A percentile compares a stretch with the other conserved stretches of the same genome.
Conservation (phyloP, 2,797 vertebrate genomes). For the Apogon hyalosoma region DNA sequence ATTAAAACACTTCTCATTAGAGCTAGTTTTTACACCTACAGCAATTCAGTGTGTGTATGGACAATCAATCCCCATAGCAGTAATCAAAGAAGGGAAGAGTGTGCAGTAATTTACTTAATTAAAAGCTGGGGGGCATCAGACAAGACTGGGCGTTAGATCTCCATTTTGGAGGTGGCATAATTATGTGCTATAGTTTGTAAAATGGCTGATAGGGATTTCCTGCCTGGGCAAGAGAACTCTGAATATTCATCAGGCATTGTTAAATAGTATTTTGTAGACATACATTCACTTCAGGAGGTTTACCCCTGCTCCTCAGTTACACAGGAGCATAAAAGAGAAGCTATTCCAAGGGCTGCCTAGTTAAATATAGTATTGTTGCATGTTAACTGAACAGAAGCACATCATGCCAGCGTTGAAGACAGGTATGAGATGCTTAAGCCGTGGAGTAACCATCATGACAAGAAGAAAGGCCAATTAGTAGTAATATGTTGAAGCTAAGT, state of each 20-base stretch:
- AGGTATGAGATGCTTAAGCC: slow-evolving; percentile 39
- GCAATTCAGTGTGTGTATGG: slow-evolving; percentile 53
- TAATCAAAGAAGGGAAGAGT: slow-evolving; percentile 82
- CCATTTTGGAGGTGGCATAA: slow-evolving; percentile 81
- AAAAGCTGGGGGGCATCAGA: slow-evolving; percentile 84
- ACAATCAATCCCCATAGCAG: slow-evolving; percentile 80
- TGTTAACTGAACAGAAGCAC: slow-evolving; percentile 33
- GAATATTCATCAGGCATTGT: slow-evolving; percentile 86
- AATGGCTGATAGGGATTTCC: slow-evolving; percentile 80
- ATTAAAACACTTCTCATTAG: slow-evolving; percentile 62
- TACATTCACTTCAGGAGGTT: slow-evolving; percentile 69
- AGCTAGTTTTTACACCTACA: slow-evolving; percentile 65
- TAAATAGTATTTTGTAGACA: slow-evolving; percentile 81
- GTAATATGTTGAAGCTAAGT: slow-evolving; percentile 68
- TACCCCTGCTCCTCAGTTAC: slow-evolving; percentile 57
- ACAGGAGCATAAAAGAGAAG: slow-evolving; percentile 56
- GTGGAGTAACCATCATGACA: slow-evolving; percentile 35
- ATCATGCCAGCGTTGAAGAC: slow-evolving; percentile 37
- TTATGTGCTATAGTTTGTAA: slow-evolving; percentile 78
- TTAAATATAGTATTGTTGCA: slow-evolving; percentile 30
- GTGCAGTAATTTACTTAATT: slow-evolving; percentile 86
- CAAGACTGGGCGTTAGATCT: slow-evolving; percentile 71
- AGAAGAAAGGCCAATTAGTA: slow-evolving; percentile 55
- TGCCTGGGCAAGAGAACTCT: slow-evolving; percentile 58
- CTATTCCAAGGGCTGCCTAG: slow-evolving; percentile 25